Evolutionary conservation across 2,113 vertebrate genomes (phyloP).

Genomic region (Laticauda colubrina): DNA sequence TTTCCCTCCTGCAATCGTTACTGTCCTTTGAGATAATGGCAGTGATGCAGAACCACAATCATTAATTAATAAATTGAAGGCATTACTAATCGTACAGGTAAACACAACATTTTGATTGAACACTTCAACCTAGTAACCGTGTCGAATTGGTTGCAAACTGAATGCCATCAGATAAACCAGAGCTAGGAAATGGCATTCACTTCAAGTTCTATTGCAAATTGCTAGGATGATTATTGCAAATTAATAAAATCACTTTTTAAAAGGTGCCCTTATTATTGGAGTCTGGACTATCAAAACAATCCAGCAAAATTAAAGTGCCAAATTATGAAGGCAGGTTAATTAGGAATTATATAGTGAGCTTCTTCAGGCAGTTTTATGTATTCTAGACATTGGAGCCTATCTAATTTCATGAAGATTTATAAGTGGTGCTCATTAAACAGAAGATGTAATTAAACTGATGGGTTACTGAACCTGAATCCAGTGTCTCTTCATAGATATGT

Average conservation of each 20-base stretch:
- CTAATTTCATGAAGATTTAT: conserved; percentile 10
- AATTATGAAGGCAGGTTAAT: background rate
- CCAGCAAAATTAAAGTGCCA: background rate
- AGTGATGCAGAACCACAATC: conserved; percentile 11
- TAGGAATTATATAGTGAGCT: conserved; percentile 8
- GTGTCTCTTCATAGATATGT: background rate
- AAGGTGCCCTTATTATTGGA: background rate
- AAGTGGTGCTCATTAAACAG: conserved; percentile 2
- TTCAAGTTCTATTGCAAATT: background rate
- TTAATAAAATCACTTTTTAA: background rate
- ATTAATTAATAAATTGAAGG: background rate
- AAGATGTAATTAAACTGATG: background rate
- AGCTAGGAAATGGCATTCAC: no score
- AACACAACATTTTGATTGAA: background rate
- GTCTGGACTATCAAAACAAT: background rate
- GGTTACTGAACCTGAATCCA: background rate
- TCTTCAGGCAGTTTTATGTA: background rate
- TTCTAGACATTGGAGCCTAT: background rate
- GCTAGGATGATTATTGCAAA: background rate
- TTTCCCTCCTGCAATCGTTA: conserved; percentile 4
- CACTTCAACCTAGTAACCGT: background rate
- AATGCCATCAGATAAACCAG: background rate
- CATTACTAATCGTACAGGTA: background rate
- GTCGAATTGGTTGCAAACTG: background rate
- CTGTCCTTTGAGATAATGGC: background rate